phyloP scores from a whole-genome alignment of 35 echinoderm and acorn worm species.

The Eucidaris tribuloides region DNA sequence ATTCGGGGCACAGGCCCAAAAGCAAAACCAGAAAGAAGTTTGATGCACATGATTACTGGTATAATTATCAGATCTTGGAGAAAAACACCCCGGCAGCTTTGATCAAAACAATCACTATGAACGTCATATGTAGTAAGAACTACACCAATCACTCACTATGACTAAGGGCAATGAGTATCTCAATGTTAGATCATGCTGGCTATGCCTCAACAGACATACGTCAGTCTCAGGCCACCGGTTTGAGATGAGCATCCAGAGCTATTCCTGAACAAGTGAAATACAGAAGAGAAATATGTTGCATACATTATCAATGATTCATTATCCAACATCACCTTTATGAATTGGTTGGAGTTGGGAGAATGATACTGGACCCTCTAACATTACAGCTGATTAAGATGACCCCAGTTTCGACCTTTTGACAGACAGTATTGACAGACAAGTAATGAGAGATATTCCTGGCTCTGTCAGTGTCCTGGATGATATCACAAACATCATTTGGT shows the following conservation, averaged over 20 bases:
- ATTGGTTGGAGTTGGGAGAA: too few species aligned
- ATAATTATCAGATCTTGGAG: conserved; percentile 6
- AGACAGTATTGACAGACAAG: too few species aligned
- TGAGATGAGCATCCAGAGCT: neutral
- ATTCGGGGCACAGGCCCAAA: conserved; percentile 31
- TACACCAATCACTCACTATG: conserved; percentile 35
- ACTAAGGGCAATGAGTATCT: neutral
- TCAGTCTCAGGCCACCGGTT: neutral
- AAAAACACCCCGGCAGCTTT: conserved; percentile 7
- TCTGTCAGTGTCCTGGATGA: too few species aligned
- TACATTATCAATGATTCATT: too few species aligned
- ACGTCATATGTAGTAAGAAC: neutral
- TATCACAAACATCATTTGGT: too few species aligned
- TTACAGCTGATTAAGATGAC: too few species aligned
- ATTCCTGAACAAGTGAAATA: neutral
- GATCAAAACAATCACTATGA: neutral
- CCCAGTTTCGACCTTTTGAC: too few species aligned
- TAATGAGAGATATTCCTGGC: too few species aligned
- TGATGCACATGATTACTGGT: conserved; percentile 1
- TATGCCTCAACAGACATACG: neutral
- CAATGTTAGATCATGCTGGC: neutral
- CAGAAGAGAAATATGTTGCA: conserved; percentile 32
- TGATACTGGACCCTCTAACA: too few species aligned
- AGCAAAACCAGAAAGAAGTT: neutral
- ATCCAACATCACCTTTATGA: too few species aligned